A percentile compares a stretch with the other conserved stretches of the same genome.
Conservation (phyloP, 2,888 invertebrate species). For the Branchellion lobata region DNA sequence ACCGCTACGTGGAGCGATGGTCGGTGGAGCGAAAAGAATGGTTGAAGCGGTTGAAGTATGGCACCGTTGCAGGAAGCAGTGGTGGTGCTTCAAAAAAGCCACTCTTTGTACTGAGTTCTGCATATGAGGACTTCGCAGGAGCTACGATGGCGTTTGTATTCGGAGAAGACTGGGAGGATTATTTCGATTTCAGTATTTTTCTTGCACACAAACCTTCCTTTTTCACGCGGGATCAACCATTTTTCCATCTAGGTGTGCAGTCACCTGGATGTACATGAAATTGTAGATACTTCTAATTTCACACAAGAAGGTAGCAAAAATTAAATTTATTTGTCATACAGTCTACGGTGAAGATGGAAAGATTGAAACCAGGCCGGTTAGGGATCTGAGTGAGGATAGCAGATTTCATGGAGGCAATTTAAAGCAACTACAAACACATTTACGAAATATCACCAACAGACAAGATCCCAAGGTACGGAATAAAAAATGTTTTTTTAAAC, state of each 20-base stretch:
- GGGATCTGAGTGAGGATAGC: conserved; percentile 41
- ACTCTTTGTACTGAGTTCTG: conserved; percentile 73
- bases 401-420: conserved; percentile 61
- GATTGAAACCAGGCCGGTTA: conserved; percentile 3
- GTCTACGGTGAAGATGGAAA: conserved; percentile 3
- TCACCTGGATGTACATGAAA: neutral
- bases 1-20: conserved; percentile 68
- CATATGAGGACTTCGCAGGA: conserved; percentile 72
- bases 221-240: conserved; percentile 67
- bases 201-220: conserved; percentile 76
- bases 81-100: conserved; percentile 63
- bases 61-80: conserved; percentile 49
- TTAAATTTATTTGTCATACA: neutral
- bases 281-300: conserved; percentile 5
- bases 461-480: conserved; percentile 62
- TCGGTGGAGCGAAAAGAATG: conserved; percentile 63
- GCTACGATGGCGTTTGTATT: conserved; percentile 69
- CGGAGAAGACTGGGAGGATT: conserved; percentile 69
- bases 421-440: conserved; percentile 63
- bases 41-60: conserved; percentile 66
- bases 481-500: too few species aligned
- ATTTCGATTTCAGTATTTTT: conserved; percentile 71
- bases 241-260: conserved; percentile 55
- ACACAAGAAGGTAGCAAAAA: neutral
- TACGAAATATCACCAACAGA: conserved; percentile 69